These are phyloP conservation scores for Ptychadena robeensis DNA, from an alignment of 2,797 vertebrate genomes.

Conservation along the genomic window DNA sequence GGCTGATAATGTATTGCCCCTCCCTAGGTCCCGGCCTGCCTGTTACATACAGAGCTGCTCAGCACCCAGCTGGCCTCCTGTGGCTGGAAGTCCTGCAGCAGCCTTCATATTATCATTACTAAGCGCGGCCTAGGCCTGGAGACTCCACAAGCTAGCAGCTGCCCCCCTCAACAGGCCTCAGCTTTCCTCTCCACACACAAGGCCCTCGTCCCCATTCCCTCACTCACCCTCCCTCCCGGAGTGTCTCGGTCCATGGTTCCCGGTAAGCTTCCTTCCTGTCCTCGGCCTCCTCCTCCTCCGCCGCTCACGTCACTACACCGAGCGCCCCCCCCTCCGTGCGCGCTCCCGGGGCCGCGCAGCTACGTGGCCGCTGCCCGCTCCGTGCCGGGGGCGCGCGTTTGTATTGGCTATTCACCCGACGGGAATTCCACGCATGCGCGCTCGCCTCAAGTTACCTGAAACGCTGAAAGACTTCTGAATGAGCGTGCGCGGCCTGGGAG, in stretches of 20 bases:
- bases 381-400: constrained; percentile 32
- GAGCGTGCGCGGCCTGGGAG: not conserved
- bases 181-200: constrained; percentile 9
- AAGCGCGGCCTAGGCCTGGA: constrained; percentile 35
- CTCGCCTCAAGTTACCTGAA: not conserved
- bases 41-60: not conserved
- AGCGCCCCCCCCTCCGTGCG: constrained; percentile 53
- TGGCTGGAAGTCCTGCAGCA: not conserved
- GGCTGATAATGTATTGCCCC: constrained; percentile 17
- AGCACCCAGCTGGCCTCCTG: not conserved
- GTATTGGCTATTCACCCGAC: not conserved
- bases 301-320: constrained; percentile 59
- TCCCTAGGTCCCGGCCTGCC: constrained; percentile 18
- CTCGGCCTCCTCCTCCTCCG: constrained; percentile 55
- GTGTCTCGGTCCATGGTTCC: constrained; percentile 57
- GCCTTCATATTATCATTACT: not conserved
- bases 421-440: constrained; percentile 15
- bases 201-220: constrained; percentile 16
- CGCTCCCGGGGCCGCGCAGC: constrained; percentile 58
- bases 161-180: constrained; percentile 9
- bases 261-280: constrained; percentile 58
- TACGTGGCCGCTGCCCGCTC: constrained; percentile 59
- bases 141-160: not conserved
- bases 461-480: not conserved
- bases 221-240: constrained; percentile 59